These are phyloP conservation scores for Platysteira castanea DNA, from an alignment of 2,113 vertebrate genomes.

Conservation along the genomic window DNA sequence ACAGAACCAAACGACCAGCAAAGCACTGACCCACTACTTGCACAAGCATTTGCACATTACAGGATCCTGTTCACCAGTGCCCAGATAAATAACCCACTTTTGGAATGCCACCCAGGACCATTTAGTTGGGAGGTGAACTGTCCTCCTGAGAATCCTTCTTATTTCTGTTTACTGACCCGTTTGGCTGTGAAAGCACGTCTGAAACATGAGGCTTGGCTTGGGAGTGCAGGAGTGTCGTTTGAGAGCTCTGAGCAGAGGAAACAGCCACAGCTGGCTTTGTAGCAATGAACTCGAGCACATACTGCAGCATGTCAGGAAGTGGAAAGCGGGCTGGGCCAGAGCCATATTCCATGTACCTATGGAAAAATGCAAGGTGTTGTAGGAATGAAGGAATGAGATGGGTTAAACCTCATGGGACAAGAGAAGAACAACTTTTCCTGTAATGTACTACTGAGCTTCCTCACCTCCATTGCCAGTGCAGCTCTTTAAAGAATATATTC, in stretches of 20 bases:
- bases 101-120: not conserved
- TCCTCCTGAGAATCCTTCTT: fast-evolving
- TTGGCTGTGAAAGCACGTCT: not conserved
- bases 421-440: not conserved
- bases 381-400: not conserved
- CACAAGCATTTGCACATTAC: fast-evolving
- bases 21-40: not conserved
- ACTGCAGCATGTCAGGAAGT: slow-evolving; percentile 91
- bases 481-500: not conserved
- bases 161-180: not conserved
- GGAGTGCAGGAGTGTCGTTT: not conserved
- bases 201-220: not conserved
- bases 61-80: fast-evolving
- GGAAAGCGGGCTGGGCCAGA: slow-evolving; percentile 86
- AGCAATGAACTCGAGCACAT: slow-evolving; percentile 89
- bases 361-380: not conserved
- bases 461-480: not conserved
- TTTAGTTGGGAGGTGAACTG: not conserved
- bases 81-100: not conserved
- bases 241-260: slow-evolving; percentile 45
- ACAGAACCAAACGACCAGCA: not conserved
- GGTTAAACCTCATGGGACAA: not conserved
- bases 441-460: not conserved
- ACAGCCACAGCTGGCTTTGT: slow-evolving; percentile 70
- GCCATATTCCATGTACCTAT: slow-evolving; percentile 90